These are phyloP conservation scores for Alectoris magna DNA, from an alignment of 2,797 vertebrate species.

Conservation along the genomic window DNA sequence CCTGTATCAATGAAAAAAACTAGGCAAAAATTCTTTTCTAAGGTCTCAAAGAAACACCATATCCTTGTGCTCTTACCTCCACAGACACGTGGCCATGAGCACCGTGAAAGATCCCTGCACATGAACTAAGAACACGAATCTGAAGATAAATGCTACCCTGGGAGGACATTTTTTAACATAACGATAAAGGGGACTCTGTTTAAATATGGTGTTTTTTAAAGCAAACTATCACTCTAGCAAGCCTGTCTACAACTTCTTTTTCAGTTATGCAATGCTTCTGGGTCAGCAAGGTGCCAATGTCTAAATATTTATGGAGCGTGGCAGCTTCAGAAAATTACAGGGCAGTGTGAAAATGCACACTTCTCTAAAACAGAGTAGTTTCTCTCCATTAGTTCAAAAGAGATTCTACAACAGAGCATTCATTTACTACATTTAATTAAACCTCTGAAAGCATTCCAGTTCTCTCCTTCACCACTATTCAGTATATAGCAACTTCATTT, in stretches of 20 bases:
- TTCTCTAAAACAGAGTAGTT: constrained; percentile 51
- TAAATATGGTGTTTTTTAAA: not conserved
- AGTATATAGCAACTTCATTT: constrained; percentile 25
- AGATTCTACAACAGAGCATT: constrained; percentile 5
- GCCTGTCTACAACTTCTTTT: not conserved
- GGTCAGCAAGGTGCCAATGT: constrained; percentile 51
- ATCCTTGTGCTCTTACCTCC: not conserved
- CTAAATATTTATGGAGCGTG: constrained; percentile 54
- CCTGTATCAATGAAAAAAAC: not conserved
- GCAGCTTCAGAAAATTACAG: constrained; percentile 43
- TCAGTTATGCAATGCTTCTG: not conserved
- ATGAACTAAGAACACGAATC: constrained; percentile 6
- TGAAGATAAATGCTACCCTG: constrained; percentile 20
- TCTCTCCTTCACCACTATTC: constrained; percentile 26
- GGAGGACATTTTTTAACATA: not conserved
- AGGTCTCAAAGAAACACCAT: not conserved
- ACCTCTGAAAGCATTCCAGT: constrained; percentile 48
- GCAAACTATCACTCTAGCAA: not conserved
- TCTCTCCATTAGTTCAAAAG: constrained; percentile 42
- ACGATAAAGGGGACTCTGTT: constrained; percentile 14
- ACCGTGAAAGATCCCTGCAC: not conserved
- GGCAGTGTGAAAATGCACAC: not conserved
- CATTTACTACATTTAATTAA: constrained; percentile 63
- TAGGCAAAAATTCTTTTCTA: not conserved
- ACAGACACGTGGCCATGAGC: not conserved